Percentiles rank a stretch among this genome's conserved stretches.
Conservation (phyloP, 2,113 vertebrate species). For the Mesitornis unicolor region DNA sequence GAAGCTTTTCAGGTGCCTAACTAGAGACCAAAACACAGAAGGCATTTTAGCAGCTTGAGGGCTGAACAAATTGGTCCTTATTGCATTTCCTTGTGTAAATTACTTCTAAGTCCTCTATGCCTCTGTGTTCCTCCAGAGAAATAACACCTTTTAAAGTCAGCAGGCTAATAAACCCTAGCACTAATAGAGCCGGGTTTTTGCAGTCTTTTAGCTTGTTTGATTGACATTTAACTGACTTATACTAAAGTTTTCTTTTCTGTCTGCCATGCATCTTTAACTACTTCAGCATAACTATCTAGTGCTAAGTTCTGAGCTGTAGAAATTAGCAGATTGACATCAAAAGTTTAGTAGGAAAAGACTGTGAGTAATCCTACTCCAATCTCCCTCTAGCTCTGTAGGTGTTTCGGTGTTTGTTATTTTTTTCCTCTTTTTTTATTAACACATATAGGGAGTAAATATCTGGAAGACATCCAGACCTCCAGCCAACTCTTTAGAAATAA, state of each 20-base stretch:
- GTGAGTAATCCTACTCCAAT: not conserved
- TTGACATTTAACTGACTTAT: not conserved
- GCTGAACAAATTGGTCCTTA: not conserved
- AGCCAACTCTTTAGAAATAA: not conserved
- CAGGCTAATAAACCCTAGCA: not conserved
- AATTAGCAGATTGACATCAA: not conserved
- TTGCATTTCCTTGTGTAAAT: not conserved
- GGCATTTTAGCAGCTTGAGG: not conserved
- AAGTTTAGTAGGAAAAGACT: not conserved
- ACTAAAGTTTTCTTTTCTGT: not conserved
- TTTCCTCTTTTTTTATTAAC: not conserved
- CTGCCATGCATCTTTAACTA: not conserved
- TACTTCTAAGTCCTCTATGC: not conserved
- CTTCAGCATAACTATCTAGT: not conserved
- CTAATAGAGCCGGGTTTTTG: not conserved
- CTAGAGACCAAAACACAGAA: not conserved
- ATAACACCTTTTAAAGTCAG: not conserved
- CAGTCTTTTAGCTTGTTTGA: not conserved
- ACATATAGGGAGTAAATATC: not conserved
- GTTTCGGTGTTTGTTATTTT: not conserved
- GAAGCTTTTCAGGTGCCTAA: not conserved
- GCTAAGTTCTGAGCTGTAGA: not conserved
- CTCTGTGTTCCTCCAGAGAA: not conserved
- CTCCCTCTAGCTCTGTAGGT: not conserved
- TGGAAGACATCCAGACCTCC: not conserved